Base-by-base conservation (phyloP, 2,888 invertebrate species). In the Argyresthia goedartella region DNA sequence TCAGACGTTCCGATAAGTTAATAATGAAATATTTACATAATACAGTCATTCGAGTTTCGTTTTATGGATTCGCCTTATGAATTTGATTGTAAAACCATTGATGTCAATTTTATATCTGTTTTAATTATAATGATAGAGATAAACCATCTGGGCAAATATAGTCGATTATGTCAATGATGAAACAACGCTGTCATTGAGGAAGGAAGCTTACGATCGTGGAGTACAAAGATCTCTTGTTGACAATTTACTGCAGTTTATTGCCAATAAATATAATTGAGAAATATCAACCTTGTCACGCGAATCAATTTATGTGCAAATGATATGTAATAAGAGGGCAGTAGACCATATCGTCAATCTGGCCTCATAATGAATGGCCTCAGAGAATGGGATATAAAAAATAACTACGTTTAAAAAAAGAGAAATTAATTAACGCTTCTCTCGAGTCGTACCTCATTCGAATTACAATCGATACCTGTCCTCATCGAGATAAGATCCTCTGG, bases 401-500 rank as follows among this genome's bases (percentile, higher is more conserved):
- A 44, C 8, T 44, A 44, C 44, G 14, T 4, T 14, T 15, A 13
- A 14, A 9, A 43, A 44, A 44, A 14, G 15, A 44, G 14, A 44
- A 44, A 15, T 14, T 44, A 44, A 44, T 44, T 44, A 44, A 6
- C 44, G 13, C 39, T 9, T 3, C 39, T 14, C 9, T 15, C 15
- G 44, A 44, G 14, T 44, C 11, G 41, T 41, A 41, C 41, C 6
- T 44, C 3, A 44, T 44, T 33, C 25, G 46, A 25, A 11, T 33
- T 33, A 33, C 16, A 33, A 33, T 11, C 25, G 34, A n/a, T 46
- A 10, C 13, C 33, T 33, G 46, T 33, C 46, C 11, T 46, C 46
- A 33, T 33, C n/a, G 25, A 25, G 46, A 46, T 46, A 33, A 46
- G 11, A 46, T 46, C 46, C 25, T 16, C n/a, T 57, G 55, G 52